These are phyloP conservation scores for Meriones psammophilus DNA, from an alignment of 2,797 vertebrate species.

Conservation along the genomic window DNA sequence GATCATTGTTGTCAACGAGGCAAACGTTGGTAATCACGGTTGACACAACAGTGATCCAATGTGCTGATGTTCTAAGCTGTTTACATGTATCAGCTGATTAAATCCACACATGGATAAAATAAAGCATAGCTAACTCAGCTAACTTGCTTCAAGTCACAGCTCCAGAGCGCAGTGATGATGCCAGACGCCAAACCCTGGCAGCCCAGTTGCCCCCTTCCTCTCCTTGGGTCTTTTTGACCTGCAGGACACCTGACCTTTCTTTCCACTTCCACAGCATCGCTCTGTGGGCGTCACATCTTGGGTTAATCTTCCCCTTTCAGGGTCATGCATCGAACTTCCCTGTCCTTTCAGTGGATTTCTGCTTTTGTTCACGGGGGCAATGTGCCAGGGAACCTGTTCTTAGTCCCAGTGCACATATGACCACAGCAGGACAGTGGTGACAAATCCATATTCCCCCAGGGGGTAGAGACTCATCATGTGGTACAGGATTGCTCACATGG, in stretches of 20 bases:
- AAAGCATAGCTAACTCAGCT: not conserved
- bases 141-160: not conserved
- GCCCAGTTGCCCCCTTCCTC: not conserved
- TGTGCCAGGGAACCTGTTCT: not conserved
- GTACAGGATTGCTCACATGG: not conserved
- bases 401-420: not conserved
- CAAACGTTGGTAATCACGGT: not conserved
- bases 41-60: not conserved
- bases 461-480: not conserved
- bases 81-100: constrained; percentile 10
- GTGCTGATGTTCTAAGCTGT: not conserved
- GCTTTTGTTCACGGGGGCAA: constrained; percentile 63
- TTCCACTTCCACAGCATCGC: not conserved
- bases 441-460: not conserved
- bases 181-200: not conserved
- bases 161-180: not conserved
- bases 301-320: constrained; percentile 11
- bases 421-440: not conserved
- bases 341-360: constrained; percentile 65
- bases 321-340: constrained; percentile 72
- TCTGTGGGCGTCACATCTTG: not conserved
- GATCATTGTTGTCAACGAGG: not conserved
- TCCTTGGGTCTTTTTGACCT: constrained; percentile 22
- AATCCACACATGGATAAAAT: not conserved
- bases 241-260: not conserved